Conservation (phyloP, 1,140 invertebrate genomes). For the Drosophila ficusphila region DNA sequence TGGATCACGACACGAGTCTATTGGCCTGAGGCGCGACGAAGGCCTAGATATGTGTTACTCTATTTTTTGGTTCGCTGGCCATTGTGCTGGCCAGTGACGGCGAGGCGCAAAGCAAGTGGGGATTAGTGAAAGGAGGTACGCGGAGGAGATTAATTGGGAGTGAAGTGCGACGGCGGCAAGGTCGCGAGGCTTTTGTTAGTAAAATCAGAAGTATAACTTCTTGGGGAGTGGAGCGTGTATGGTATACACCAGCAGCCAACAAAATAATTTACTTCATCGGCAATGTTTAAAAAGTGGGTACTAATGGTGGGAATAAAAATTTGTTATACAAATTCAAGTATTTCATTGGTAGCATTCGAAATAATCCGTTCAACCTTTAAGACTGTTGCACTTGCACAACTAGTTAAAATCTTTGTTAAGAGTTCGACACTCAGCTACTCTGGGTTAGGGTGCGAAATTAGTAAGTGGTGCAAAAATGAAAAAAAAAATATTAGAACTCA, state of each 20-base stretch:
- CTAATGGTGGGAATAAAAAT: too few relatives aligned
- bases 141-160: slow-evolving; percentile 14
- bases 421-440: too few relatives aligned
- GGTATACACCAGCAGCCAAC: slow-evolving; percentile 6
- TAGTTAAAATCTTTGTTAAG: too few relatives aligned
- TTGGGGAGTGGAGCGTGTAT: slow-evolving; percentile 10
- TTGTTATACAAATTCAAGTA: too few relatives aligned
- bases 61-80: slow-evolving; percentile 13
- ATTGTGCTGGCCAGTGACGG: slow-evolving; percentile 14
- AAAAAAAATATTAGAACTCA: neutral
- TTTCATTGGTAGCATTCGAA: too few relatives aligned
- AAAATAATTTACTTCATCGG: too few relatives aligned
- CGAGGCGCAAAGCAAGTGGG: slow-evolving; percentile 7
- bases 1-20: slow-evolving; percentile 5
- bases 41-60: slow-evolving; percentile 1
- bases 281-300: too few relatives aligned
- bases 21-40: slow-evolving; percentile 17
- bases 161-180: slow-evolving; percentile 51
- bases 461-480: neutral
- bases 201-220: neutral
- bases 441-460: neutral
- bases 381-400: too few relatives aligned
- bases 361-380: too few relatives aligned
- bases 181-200: slow-evolving; percentile 54
- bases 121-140: slow-evolving; percentile 9